Percentiles rank a stretch among this genome's conserved stretches.
phyloP scores from a whole-genome alignment of 2,113 vertebrate genomes.

The Cromileptes altivelis region DNA sequence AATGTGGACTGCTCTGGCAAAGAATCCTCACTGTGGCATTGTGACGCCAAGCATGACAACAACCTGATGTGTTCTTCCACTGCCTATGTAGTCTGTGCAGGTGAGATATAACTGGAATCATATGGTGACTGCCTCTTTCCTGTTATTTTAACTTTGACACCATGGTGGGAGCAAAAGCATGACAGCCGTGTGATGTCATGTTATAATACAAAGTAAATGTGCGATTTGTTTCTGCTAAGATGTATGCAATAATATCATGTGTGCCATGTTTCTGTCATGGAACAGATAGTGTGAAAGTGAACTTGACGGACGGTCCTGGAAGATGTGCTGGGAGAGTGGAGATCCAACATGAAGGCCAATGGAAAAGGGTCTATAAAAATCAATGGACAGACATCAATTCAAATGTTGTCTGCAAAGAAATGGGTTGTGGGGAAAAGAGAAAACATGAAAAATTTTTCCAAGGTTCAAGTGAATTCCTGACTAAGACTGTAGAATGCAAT shows the following conservation, averaged over 20 bases:
- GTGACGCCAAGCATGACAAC: background rate
- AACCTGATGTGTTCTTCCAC: accelerated
- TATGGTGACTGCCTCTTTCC: background rate
- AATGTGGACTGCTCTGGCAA: constrained; percentile 26
- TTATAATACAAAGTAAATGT: background rate
- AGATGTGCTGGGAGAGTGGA: constrained; percentile 74
- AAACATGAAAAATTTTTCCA: background rate
- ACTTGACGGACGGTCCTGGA: constrained; percentile 55
- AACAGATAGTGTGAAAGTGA: constrained; percentile 35
- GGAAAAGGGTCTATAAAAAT: accelerated
- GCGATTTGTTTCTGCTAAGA: background rate
- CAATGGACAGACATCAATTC: accelerated
- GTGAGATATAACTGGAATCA: constrained; percentile 44
- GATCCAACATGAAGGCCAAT: constrained; percentile 17
- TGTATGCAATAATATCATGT: background rate
- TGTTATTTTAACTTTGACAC: background rate
- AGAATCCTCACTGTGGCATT: constrained; percentile 77
- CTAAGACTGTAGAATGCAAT: accelerated
- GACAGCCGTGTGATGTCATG: background rate
- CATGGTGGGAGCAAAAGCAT: background rate
- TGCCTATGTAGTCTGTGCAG: constrained; percentile 61
- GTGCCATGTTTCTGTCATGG: background rate
- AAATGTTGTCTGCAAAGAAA: constrained; percentile 45
- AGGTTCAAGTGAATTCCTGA: background rate
- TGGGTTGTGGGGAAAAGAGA: background rate